phyloP scores from a whole-genome alignment of 2,888 invertebrate species.

The Ptychoptera albimana region DNA sequence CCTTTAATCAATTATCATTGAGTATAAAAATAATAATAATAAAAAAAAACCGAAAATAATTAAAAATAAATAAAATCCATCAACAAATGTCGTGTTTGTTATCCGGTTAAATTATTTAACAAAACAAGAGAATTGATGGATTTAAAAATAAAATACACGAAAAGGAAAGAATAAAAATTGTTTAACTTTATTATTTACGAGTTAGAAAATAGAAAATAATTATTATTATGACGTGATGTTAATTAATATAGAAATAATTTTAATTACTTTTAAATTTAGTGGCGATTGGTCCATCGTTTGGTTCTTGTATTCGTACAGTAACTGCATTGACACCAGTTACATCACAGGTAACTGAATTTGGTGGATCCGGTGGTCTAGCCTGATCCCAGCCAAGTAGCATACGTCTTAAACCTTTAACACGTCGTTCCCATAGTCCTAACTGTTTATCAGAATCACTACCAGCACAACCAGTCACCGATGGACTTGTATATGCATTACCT shows the following conservation, averaged over 20 bases:
- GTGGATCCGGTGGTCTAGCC: slow-evolving; percentile 65
- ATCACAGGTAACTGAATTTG: slow-evolving; percentile 57
- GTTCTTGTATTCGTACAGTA: slow-evolving; percentile 48
- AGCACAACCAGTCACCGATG: slow-evolving; percentile 49
- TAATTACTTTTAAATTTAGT: slow-evolving; percentile 78
- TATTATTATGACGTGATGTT: neutral
- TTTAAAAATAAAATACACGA: neutral
- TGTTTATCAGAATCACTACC: slow-evolving; percentile 67
- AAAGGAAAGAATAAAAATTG: neutral
- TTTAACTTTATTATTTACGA: neutral
- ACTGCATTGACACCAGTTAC: slow-evolving; percentile 46
- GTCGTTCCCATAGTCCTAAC: slow-evolving; percentile 74
- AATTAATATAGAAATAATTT: slow-evolving; percentile 1
- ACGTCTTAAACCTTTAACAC: slow-evolving; percentile 32
- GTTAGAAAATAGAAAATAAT: slow-evolving; percentile 4
- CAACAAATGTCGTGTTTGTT: too few species aligned
- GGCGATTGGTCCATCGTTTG: slow-evolving; percentile 64
- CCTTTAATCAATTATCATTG: too few species aligned
- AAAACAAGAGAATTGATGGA: neutral
- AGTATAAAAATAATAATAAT: too few species aligned
- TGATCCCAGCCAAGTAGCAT: slow-evolving; percentile 81
- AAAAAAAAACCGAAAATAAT: too few species aligned
- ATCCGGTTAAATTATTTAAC: too few species aligned
- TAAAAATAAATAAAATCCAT: too few species aligned
- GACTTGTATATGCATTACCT: slow-evolving; percentile 25